phyloP scores from a whole-genome alignment of 2,888 invertebrate species.

The Nudaria mundana region DNA sequence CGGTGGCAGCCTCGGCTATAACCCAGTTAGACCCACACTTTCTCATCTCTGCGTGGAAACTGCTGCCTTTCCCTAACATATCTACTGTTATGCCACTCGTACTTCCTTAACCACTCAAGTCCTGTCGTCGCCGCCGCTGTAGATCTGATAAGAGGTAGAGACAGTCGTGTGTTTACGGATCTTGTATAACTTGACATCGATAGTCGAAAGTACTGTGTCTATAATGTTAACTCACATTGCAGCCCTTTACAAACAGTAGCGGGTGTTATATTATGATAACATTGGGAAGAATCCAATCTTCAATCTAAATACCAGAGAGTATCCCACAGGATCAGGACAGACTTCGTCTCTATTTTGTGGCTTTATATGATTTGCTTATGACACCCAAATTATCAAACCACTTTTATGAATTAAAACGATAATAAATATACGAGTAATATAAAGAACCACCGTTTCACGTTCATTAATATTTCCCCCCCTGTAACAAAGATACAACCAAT shows the following conservation, averaged over 20 bases:
- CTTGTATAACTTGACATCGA: neutral
- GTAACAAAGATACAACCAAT: too few species aligned
- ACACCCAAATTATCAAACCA: too few species aligned
- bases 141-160: too few species aligned
- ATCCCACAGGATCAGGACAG: neutral
- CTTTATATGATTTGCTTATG: too few species aligned
- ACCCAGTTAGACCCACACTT: conserved; percentile 16
- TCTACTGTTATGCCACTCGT: too few species aligned
- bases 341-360: neutral
- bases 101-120: neutral
- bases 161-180: too few species aligned
- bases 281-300: neutral
- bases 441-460: too few species aligned
- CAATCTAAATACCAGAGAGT: neutral
- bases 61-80: too few species aligned
- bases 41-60: conserved; percentile 19
- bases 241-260: neutral
- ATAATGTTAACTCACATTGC: neutral
- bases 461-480: too few species aligned
- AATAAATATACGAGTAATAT: too few species aligned
- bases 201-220: neutral
- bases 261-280: neutral
- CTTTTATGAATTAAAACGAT: too few species aligned
- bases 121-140: neutral
- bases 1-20: neutral